Percentiles rank a stretch among this genome's conserved stretches.
Evolutionary conservation across 2,113 vertebrate species (phyloP).

Genomic region (Natator depressus): DNA sequence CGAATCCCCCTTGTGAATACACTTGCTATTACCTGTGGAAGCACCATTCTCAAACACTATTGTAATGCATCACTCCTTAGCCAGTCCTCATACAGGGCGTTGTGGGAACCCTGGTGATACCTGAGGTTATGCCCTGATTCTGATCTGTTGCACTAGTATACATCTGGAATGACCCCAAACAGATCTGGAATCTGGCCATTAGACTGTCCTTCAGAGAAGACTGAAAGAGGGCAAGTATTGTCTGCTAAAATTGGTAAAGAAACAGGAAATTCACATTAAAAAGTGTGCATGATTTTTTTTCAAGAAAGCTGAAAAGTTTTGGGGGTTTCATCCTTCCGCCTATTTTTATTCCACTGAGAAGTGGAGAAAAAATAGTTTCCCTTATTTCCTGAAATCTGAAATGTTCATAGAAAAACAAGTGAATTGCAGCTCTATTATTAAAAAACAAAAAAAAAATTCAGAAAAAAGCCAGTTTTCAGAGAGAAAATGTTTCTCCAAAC

Average conservation of each 20-base stretch:
- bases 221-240: neutral
- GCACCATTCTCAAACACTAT: neutral
- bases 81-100: neutral
- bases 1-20: neutral
- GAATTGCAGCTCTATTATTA: neutral
- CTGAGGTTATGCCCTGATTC: neutral
- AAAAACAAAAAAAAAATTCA: no score
- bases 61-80: neutral
- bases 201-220: neutral
- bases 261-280: neutral
- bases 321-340: neutral
- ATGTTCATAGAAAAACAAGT: conserved; percentile 11
- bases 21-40: conserved; percentile 22
- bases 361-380: neutral
- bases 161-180: rapidly evolving
- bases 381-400: neutral
- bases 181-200: neutral
- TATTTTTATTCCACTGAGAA: neutral
- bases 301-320: neutral
- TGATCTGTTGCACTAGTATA: neutral
- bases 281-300: neutral
- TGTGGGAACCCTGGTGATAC: neutral
- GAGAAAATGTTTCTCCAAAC: conserved; percentile 3
- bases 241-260: neutral
- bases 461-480: neutral